phyloP scores from a whole-genome alignment of 1,140 invertebrate genomes.

The Macrocentrus cingulum region DNA sequence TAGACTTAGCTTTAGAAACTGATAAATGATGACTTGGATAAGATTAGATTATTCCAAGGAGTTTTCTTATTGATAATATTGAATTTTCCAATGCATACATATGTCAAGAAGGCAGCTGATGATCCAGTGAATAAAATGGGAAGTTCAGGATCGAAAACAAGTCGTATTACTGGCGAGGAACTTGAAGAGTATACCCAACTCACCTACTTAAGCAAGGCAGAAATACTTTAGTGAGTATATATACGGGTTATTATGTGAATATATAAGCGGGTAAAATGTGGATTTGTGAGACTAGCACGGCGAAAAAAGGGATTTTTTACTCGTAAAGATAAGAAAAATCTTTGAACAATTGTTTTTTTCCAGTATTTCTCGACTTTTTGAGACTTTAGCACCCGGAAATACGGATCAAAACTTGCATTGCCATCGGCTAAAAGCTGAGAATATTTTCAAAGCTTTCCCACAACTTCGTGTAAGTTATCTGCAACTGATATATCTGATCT shows the following conservation, averaged over 20 bases:
- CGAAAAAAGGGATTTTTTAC: constrained; percentile 16
- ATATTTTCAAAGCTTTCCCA: constrained; percentile 59
- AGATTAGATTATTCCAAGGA: not conserved
- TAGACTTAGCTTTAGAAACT: too few species aligned
- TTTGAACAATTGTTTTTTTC: constrained; percentile 26
- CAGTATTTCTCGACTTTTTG: constrained; percentile 62
- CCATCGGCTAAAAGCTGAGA: constrained; percentile 55
- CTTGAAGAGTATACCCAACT: constrained; percentile 61
- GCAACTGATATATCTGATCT: too few species aligned
- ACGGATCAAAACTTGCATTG: constrained; percentile 51
- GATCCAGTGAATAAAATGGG: constrained; percentile 33
- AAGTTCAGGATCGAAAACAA: constrained; percentile 26
- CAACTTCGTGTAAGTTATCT: constrained; percentile 56
- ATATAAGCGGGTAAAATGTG: not conserved
- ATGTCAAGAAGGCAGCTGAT: constrained; percentile 20
- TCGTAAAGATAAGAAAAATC: not conserved
- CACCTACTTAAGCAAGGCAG: constrained; percentile 62
- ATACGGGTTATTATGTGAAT: not conserved
- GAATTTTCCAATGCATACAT: not conserved
- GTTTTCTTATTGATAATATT: not conserved
- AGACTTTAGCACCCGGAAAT: constrained; percentile 52
- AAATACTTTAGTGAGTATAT: constrained; percentile 62
- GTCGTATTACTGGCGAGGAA: constrained; percentile 58
- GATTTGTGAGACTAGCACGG: too few species aligned
- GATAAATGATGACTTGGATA: not conserved